phyloP scores from a whole-genome alignment of 2,888 invertebrate genomes.

The Tortricodes alternella region DNA sequence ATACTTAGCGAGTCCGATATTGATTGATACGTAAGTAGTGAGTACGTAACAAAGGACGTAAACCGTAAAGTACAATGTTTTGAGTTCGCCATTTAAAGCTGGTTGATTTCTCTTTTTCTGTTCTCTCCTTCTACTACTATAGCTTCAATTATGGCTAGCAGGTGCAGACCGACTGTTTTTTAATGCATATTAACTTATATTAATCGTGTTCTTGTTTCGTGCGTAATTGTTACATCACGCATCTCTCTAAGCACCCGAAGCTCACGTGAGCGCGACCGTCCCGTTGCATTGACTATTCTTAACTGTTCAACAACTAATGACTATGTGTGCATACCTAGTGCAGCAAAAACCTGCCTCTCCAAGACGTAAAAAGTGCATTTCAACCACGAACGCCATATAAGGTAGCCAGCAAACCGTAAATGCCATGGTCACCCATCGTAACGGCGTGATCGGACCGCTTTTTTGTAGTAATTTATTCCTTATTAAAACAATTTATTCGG shows the following conservation, averaged over 20 bases:
- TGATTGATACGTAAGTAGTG: too few species aligned
- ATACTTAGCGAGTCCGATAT: neutral
- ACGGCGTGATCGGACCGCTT: constrained; percentile 66
- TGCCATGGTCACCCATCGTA: constrained; percentile 79
- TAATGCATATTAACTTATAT: neutral
- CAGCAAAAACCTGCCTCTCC: constrained; percentile 35
- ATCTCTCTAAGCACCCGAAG: constrained; percentile 14
- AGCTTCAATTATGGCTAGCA: neutral
- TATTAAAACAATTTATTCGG: constrained; percentile 78
- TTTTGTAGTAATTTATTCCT: constrained; percentile 71
- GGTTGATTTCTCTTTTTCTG: too few species aligned
- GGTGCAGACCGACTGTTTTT: neutral
- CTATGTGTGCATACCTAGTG: constrained; percentile 40
- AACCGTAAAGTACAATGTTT: too few species aligned
- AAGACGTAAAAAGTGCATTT: constrained; percentile 63
- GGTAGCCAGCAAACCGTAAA: constrained; percentile 74
- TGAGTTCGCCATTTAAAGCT: too few species aligned
- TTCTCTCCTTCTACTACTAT: too few species aligned
- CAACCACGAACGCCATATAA: constrained; percentile 58
- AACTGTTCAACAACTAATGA: constrained; percentile 56
- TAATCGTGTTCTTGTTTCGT: constrained; percentile 1
- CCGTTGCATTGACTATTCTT: constrained; percentile 46
- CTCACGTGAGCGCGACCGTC: constrained; percentile 35
- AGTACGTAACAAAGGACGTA: too few species aligned
- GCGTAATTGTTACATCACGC: constrained; percentile 29